Percentiles rank a stretch among this genome's conserved stretches.
Evolutionary conservation across 2,797 vertebrate genomes (phyloP).

Genomic region (Crypturellus tataupa): DNA sequence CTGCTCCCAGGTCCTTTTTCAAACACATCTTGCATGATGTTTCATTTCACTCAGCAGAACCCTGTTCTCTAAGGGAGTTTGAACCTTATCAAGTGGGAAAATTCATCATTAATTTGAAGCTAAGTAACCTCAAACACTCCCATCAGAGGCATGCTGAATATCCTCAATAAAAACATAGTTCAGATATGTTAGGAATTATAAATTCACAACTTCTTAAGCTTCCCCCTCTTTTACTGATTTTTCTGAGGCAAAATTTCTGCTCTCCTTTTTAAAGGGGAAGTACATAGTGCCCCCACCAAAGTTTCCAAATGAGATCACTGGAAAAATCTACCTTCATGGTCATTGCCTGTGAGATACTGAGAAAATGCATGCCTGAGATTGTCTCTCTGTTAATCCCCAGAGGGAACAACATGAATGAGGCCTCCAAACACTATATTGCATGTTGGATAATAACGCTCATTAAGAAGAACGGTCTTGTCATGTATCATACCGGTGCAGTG

Average conservation of each 20-base stretch:
- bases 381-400: neutral
- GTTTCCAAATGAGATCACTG: neutral
- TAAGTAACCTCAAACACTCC: neutral
- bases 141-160: neutral
- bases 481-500: conserved; percentile 47
- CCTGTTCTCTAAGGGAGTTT: neutral
- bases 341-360: neutral
- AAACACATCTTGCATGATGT: neutral
- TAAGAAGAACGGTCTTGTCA: neutral
- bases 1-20: neutral
- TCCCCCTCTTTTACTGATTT: neutral
- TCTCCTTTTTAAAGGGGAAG: neutral
- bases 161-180: neutral
- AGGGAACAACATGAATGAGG: neutral
- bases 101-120: neutral
- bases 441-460: neutral
- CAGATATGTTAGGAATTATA: neutral
- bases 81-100: neutral
- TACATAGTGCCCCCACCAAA: neutral
- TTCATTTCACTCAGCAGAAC: neutral
- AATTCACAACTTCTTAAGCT: neutral
- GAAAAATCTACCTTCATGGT: neutral
- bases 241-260: neutral
- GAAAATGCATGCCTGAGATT: neutral
- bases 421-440: neutral